Base-by-base conservation (phyloP, 2,888 invertebrate species). In the Diarsia mendica region DNA sequence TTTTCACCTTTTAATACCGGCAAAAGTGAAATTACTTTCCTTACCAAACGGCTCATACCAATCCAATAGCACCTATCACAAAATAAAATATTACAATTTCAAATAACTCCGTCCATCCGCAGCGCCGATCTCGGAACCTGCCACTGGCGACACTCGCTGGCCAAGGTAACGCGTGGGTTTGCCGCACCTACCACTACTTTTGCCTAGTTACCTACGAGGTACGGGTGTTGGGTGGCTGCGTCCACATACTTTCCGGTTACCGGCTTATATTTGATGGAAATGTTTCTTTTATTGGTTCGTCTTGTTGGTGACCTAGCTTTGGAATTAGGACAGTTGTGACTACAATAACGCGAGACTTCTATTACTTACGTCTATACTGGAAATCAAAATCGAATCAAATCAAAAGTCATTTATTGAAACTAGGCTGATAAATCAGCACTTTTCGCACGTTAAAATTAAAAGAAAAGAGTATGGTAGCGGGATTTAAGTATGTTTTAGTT, bases 111-210 rank as follows among this genome's bases (percentile, higher is more conserved):
- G 80, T 79, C 77, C 76, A 84, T 82, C 82, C 82, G 61, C 58
- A 39, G 68, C 65, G 68, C 53, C 65, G 80, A 58, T 64, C 84
- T 81, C 69, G 60, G 85, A 75, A 84, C 81, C 76, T 75, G 85
- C 70, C 49, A 69, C 53, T 46, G 33, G 69, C 65, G 70, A 85
- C 79, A 74, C 70, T 82, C 76, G 67, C 75, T 66, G 49, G 64
- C 77, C 88, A 87, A 87, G 87, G 87, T 80, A 79, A 77, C n/a
- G 85, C 88, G 87, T 87, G 85, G 87, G 86, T 33, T 55, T 6
- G 75, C 79, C 64, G 82, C 74, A 67, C 76, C 84, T 68, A 72
- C 73, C 79, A 58, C 74, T 66, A 85, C 84, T 68, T 84, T 84
- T 68, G 58, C 76, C 77, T 33, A 39, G 39, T 39, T 39, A 5